phyloP scores from a whole-genome alignment of 2,888 invertebrate species.

The Notocelia uddmanniana region DNA sequence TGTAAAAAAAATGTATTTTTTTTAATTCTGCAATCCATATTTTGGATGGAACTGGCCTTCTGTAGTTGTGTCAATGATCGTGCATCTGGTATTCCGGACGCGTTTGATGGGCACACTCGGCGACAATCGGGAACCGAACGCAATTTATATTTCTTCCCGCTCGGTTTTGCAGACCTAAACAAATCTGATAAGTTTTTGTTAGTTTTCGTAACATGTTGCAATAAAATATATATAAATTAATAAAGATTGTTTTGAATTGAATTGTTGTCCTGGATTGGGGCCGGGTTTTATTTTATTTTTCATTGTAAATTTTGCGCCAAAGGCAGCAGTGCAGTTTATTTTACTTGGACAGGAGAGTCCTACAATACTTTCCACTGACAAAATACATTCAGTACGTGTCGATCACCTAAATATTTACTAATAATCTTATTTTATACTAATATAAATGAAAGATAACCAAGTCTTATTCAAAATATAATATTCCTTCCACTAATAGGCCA shows the following conservation, averaged over 20 bases:
- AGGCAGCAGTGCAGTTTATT: too few species aligned
- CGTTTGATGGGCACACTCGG: slow-evolving; percentile 33
- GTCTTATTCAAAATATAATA: too few species aligned
- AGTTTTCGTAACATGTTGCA: not conserved
- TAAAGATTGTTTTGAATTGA: not conserved
- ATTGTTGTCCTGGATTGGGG: not conserved
- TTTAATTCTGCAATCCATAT: too few species aligned
- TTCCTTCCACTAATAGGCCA: too few species aligned
- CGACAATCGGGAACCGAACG: slow-evolving; percentile 32
- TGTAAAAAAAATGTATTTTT: too few species aligned
- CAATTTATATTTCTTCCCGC: slow-evolving; percentile 37
- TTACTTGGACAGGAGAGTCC: not conserved
- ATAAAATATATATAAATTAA: not conserved
- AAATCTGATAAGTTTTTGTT: not conserved
- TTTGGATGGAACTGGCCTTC: too few species aligned
- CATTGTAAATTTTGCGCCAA: too few species aligned
- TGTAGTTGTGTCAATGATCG: not conserved
- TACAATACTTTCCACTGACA: not conserved
- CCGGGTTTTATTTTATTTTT: not conserved
- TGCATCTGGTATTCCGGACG: slow-evolving; percentile 21
- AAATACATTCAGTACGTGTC: too few species aligned
- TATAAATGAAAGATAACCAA: too few species aligned
- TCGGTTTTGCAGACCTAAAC: slow-evolving; percentile 9
- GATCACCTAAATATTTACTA: too few species aligned
- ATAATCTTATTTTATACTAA: too few species aligned